A percentile compares a stretch with the other conserved stretches of the same genome.
Evolutionary conservation across 2,888 invertebrate genomes (phyloP).

Genomic region (Diplolepis rosae): DNA sequence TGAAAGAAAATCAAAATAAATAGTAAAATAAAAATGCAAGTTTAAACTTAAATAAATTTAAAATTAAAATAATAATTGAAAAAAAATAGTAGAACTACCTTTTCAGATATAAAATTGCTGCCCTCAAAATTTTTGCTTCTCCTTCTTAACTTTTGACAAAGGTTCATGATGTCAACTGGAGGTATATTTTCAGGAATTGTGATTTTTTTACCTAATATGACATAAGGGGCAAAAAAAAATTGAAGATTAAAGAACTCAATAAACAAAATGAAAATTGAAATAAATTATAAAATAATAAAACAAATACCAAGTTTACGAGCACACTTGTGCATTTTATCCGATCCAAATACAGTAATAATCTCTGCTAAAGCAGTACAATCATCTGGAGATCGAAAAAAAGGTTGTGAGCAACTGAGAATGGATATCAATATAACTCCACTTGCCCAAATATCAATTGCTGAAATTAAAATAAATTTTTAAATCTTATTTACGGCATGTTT

Average conservation of each 20-base stretch:
- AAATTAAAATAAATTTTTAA: slow-evolving; percentile 48
- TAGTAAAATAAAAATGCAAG: slow-evolving; percentile 44
- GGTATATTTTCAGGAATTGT: slow-evolving; percentile 75
- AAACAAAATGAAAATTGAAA: slow-evolving; percentile 37
- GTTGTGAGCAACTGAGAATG: slow-evolving; percentile 86
- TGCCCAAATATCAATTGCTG: slow-evolving; percentile 92
- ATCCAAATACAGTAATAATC: slow-evolving; percentile 87
- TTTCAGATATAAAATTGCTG: slow-evolving; percentile 40
- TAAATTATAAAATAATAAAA: slow-evolving; percentile 35
- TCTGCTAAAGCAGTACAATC: slow-evolving; percentile 87
- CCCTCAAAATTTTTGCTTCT: slow-evolving; percentile 52
- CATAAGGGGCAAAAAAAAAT: slow-evolving; percentile 27
- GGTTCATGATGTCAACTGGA: slow-evolving; percentile 72
- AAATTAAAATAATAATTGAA: slow-evolving; percentile 39
- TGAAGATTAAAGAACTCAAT: slow-evolving; percentile 39
- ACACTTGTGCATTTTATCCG: slow-evolving; percentile 79
- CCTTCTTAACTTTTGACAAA: slow-evolving; percentile 67
- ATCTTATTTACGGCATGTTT: no score
- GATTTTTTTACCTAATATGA: slow-evolving; percentile 74
- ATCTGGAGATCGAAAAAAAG: slow-evolving; percentile 88
- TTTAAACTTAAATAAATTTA: no score
- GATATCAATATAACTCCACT: slow-evolving; percentile 88
- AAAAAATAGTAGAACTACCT: slow-evolving; percentile 60
- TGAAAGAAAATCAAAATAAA: slow-evolving; percentile 31
- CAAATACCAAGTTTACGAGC: slow-evolving; percentile 82